phyloP scores from a whole-genome alignment of 2,797 vertebrate species.

The Rhabdomys pumilio region DNA sequence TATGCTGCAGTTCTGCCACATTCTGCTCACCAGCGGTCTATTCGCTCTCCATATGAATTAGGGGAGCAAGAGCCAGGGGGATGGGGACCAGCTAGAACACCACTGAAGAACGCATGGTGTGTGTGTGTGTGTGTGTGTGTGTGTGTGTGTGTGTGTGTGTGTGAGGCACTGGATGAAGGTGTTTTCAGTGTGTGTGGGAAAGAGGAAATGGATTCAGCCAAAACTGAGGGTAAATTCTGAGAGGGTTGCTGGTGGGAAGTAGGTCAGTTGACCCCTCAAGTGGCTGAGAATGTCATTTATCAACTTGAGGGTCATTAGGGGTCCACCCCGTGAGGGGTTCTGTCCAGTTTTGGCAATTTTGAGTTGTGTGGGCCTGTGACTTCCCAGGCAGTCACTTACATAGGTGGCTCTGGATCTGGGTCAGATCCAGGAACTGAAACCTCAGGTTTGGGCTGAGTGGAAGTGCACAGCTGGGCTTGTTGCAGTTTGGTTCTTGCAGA shows the following conservation, averaged over 20 bases:
- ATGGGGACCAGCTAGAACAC: neutral
- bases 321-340: neutral
- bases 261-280: neutral
- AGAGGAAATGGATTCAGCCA: neutral
- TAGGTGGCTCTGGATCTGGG: neutral
- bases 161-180: neutral
- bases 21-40: neutral
- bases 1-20: rapidly evolving
- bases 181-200: neutral
- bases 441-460: neutral
- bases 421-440: neutral
- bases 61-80: neutral
- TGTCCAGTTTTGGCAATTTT: neutral
- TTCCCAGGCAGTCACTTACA: neutral
- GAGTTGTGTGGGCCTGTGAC: neutral
- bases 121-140: neutral
- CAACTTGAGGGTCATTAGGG: neutral
- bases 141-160: neutral
- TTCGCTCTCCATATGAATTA: neutral
- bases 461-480: no score
- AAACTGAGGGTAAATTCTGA: neutral
- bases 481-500: neutral
- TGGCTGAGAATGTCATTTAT: neutral
- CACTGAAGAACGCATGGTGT: neutral
- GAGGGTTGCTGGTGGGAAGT: neutral